phyloP scores from a whole-genome alignment of 2,113 vertebrate species.

The Ceyx margarethae region DNA sequence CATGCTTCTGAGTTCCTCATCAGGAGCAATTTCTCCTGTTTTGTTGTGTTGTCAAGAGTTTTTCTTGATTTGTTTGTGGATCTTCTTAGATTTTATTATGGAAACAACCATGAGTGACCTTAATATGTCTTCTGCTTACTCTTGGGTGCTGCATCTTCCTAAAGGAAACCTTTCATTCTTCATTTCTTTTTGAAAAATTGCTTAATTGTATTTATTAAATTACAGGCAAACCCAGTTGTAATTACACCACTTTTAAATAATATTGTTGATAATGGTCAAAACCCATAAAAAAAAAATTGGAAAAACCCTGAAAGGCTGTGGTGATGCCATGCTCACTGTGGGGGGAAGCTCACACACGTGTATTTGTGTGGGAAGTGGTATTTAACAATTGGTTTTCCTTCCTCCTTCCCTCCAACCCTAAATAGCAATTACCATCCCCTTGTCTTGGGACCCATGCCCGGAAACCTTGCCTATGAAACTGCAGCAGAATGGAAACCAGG shows the following conservation, averaged over 20 bases:
- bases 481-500: neutral
- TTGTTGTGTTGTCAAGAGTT: neutral
- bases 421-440: neutral
- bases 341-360: neutral
- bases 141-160: neutral
- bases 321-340: neutral
- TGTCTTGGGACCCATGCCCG: neutral
- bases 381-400: neutral
- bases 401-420: neutral
- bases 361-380: neutral
- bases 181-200: neutral
- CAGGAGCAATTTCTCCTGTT: neutral
- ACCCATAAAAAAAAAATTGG: neutral
- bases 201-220: neutral
- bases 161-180: neutral
- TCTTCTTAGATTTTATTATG: neutral
- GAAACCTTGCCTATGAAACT: neutral
- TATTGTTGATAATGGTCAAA: neutral
- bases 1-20: neutral
- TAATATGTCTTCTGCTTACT: neutral
- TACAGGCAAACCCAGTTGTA: neutral
- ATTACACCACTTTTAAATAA: neutral
- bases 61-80: neutral
- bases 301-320: slow-evolving; percentile 17
- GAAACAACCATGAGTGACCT: neutral